phyloP scores from a whole-genome alignment of 2,797 vertebrate species.

The Sardinella longiceps region DNA sequence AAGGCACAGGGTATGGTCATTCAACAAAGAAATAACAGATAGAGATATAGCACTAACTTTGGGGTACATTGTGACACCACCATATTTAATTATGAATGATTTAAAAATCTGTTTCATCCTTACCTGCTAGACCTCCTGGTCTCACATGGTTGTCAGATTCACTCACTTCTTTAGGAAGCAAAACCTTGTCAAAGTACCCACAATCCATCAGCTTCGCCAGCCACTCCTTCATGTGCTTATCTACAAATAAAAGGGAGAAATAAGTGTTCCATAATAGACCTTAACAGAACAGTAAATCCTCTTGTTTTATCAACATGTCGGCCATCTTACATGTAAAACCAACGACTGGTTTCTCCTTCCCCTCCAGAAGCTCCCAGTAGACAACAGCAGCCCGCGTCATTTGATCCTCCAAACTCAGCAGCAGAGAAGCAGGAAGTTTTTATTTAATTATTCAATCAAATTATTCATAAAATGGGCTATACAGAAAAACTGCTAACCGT shows the following conservation, averaged over 20 bases:
- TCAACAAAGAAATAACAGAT: background rate
- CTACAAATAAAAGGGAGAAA: conserved; percentile 65
- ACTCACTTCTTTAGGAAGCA: conserved; percentile 69
- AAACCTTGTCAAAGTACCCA: conserved; percentile 87
- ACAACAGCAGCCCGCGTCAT: conserved; percentile 85
- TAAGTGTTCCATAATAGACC: background rate
- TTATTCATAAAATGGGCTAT: background rate
- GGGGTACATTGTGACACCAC: background rate
- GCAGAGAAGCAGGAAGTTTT: no score
- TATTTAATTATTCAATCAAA: no score
- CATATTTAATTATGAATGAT: background rate
- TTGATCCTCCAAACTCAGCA: conserved; percentile 84
- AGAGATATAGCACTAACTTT: background rate
- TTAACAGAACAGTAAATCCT: no score
- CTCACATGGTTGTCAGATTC: conserved; percentile 61
- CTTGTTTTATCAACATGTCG: no score
- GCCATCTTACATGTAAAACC: conserved; percentile 88
- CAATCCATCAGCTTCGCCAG: conserved; percentile 82
- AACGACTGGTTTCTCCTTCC: conserved; percentile 86
- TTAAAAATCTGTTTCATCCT: conserved; percentile 13
- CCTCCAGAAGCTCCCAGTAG: conserved; percentile 92
- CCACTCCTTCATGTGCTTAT: conserved; percentile 88
- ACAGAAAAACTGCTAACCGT: background rate
- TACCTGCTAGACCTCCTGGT: conserved; percentile 58
- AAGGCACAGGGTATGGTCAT: background rate